Evolutionary conservation across 2,888 invertebrate species (phyloP), one percentile per base, ranked within the genome.

Genomic region (Drosophila hawaiiensis): DNA sequence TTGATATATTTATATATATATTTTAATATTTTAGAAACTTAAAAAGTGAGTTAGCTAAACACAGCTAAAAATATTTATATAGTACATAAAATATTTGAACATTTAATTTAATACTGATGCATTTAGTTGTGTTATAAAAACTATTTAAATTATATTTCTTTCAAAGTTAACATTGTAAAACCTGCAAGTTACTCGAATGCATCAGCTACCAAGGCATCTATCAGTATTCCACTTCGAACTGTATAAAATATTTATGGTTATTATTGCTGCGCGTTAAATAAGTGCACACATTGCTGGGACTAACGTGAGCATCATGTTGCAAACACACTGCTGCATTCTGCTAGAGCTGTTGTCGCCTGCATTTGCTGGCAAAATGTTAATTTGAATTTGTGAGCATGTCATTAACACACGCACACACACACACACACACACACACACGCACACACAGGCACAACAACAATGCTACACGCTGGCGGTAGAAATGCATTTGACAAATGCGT

Each of bases 371-470:
- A 83, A 88, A 90, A 90, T 89, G 91, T 91, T 91, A 90, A 91
- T 91, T 91, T 91, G 89, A 88, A 90, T 90, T 91, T 90, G 91
- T 89, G 86, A 89, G 86, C 82, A 89, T 86, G 88, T 89, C 89
- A 91, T 91, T 91, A 91, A 90, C 88, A 89, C 86, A 90, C 80
- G 75, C 78, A 70, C 74, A 83, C 59, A 61, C 67, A 37, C 72
- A 59, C 62, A 33, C 54, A 39, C 50, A 43, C 56, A 25, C 74
- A 33, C 71, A 63, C 68, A 58, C 66, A 50, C 66, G 87, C 88
- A 83, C 83, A 3, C 29, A 29, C 49, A 64, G 52, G 47, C 75
- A 69, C 54, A 69, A 60, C 74, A 76, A 76, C 41, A 43, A 22
- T 43, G 43, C 22, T 62, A 29, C 68, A 58, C 64, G 61, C 58